Percentiles rank a stretch among this genome's conserved stretches.
phyloP scores from a whole-genome alignment of 2,797 vertebrate species.

The Bradypodion ventrale region DNA sequence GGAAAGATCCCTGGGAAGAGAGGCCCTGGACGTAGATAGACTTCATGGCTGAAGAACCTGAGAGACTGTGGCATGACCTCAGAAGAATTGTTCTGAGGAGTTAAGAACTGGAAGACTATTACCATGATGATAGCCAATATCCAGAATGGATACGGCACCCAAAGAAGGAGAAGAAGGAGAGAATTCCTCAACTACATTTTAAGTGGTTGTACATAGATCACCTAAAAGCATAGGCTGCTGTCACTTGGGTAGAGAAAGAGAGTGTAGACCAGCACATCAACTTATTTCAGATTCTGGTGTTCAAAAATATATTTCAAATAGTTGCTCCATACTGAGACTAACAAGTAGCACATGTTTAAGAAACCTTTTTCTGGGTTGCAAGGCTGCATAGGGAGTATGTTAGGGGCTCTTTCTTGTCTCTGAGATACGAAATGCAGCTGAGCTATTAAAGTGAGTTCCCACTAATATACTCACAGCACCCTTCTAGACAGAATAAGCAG shows the following conservation, averaged over 20 bases:
- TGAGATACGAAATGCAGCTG: background rate
- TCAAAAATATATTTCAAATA: background rate
- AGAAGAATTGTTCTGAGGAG: too few relatives aligned
- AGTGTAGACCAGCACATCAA: background rate
- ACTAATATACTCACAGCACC: background rate
- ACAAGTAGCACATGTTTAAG: background rate
- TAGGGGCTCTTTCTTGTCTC: background rate
- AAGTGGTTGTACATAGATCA: background rate
- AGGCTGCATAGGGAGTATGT: background rate
- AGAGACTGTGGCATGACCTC: too few relatives aligned
- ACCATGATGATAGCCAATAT: too few relatives aligned
- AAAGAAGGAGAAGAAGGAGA: too few relatives aligned
- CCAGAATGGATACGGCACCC: too few relatives aligned
- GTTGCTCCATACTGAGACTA: background rate
- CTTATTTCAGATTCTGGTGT: background rate
- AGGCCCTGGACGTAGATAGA: too few relatives aligned
- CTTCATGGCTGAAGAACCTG: too few relatives aligned
- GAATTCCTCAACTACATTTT: background rate
- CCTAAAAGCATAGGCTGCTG: background rate
- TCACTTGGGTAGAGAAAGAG: background rate
- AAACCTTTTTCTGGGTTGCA: background rate
- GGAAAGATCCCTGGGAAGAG: too few relatives aligned
- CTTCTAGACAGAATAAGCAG: conserved; percentile 1
- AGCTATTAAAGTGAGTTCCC: background rate
- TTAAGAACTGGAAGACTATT: too few relatives aligned